phyloP scores from a whole-genome alignment of 2,113 vertebrate genomes.

The Brachypodius melanocephalos region DNA sequence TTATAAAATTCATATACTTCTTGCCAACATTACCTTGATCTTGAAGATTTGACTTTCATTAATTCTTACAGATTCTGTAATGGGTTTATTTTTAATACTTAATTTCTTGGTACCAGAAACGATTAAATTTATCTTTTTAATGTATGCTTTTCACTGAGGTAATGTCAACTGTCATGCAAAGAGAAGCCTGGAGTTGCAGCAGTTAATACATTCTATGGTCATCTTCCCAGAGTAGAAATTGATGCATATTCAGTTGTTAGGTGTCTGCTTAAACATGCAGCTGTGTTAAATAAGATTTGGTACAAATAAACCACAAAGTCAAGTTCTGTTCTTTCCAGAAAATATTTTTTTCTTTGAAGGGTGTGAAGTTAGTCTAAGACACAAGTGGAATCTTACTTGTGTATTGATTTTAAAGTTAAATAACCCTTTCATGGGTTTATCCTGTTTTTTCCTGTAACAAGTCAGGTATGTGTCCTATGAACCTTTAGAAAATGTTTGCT shows the following conservation, averaged over 20 bases:
- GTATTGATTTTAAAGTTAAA: background rate
- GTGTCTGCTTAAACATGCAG: background rate
- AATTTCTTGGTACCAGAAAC: background rate
- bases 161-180: background rate
- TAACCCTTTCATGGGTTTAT: background rate
- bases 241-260: background rate
- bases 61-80: background rate
- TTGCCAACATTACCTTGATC: background rate
- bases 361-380: background rate
- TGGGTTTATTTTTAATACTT: background rate
- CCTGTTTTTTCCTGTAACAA: background rate
- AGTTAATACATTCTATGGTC: background rate
- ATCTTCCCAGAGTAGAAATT: background rate
- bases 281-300: background rate
- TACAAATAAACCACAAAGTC: background rate
- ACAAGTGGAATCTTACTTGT: background rate
- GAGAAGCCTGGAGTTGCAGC: background rate
- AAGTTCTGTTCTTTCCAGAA: background rate
- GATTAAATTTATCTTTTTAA: background rate
- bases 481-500: background rate
- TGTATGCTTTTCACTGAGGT: background rate
- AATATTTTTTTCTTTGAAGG: background rate
- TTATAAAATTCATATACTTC: background rate
- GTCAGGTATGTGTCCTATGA: background rate
- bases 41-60: background rate